Conservation (phyloP, 2,113 vertebrate genomes). For the Hydrolagus affinis region DNA sequence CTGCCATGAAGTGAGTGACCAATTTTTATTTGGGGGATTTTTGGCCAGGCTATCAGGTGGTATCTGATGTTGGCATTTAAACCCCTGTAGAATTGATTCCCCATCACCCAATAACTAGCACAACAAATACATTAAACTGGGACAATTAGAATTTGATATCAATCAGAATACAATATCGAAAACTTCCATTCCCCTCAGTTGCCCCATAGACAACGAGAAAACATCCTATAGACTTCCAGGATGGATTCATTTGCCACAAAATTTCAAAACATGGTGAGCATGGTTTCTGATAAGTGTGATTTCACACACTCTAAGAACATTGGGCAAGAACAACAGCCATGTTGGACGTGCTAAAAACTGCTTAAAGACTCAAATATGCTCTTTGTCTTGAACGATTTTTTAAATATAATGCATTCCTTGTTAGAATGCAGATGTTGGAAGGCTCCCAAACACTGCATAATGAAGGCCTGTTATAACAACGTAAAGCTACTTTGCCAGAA, state of each 20-base stretch:
- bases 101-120: not conserved
- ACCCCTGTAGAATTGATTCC: not conserved
- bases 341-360: constrained; percentile 5
- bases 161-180: not conserved
- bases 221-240: not conserved
- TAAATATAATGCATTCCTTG: not conserved
- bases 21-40: no score
- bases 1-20: no score
- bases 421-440: constrained; percentile 17
- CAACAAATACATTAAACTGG: not conserved
- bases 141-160: no score
- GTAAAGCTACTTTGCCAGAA: constrained; percentile 24
- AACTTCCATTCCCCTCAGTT: not conserved
- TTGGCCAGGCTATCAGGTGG: no score
- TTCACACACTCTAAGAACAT: not conserved
- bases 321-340: not conserved
- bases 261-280: not conserved
- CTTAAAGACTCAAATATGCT: not conserved
- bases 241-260: no score
- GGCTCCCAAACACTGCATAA: constrained; percentile 17
- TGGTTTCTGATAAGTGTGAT: not conserved
- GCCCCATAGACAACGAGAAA: not conserved
- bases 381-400: constrained; percentile 1
- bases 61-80: not conserved
- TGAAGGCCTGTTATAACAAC: constrained; percentile 27